These are phyloP conservation scores for Lissonota sp. DNA, from an alignment of 2,888 invertebrate genomes.

Conservation along the genomic window DNA sequence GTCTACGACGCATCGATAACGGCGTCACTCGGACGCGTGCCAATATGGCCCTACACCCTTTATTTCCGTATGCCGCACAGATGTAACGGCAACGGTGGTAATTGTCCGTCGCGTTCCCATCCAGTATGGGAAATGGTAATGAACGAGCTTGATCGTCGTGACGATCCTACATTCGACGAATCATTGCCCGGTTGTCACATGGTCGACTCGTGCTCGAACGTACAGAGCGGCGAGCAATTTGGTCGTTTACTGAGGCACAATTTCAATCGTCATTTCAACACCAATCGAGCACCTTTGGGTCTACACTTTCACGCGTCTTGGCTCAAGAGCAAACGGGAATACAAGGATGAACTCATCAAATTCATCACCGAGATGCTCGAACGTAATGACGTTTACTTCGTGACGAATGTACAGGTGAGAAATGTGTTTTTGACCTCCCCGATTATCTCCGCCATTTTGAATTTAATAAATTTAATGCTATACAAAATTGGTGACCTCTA, in stretches of 20 bases:
- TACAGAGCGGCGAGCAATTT: slow-evolving; percentile 96
- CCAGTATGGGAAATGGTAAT: slow-evolving; percentile 99
- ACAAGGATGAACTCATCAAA: slow-evolving; percentile 94
- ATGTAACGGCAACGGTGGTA: slow-evolving; percentile 97
- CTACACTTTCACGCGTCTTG: slow-evolving; percentile 98
- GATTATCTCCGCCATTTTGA: too few relatives aligned
- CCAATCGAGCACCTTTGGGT: slow-evolving; percentile 96
- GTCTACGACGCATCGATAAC: slow-evolving; percentile 98
- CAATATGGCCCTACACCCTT: slow-evolving; percentile 98
- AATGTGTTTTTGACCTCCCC: background rate
- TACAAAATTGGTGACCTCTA: too few relatives aligned
- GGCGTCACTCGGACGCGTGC: slow-evolving; percentile 94
- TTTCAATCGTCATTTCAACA: slow-evolving; percentile 96
- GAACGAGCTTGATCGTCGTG: slow-evolving; percentile 97
- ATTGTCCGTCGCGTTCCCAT: slow-evolving; percentile 95
- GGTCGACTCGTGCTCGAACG: slow-evolving; percentile 97
- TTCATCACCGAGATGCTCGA: slow-evolving; percentile 97
- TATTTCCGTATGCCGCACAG: slow-evolving; percentile 98
- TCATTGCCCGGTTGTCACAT: slow-evolving; percentile 97
- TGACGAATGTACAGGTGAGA: slow-evolving; percentile 90
- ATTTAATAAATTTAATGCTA: too few relatives aligned
- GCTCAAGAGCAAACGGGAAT: slow-evolving; percentile 97
- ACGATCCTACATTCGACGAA: slow-evolving; percentile 97
- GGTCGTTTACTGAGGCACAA: slow-evolving; percentile 95
- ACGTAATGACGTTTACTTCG: slow-evolving; percentile 96